Base-by-base conservation (phyloP, 2,113 vertebrate species). In the Zapus hudsonius region DNA sequence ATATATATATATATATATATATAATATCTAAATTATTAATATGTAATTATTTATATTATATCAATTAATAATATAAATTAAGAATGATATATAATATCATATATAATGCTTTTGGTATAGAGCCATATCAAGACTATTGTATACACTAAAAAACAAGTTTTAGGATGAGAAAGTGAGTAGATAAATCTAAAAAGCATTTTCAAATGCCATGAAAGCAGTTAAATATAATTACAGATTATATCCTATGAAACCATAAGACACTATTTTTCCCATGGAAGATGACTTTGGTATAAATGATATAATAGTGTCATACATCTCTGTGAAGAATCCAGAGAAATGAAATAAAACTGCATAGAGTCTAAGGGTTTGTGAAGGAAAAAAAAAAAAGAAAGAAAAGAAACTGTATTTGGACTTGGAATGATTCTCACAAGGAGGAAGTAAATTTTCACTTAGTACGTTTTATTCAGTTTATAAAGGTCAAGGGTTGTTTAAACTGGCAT, bases 231-330 rank as follows among this genome's bases (percentile, higher is more conserved):
- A 97, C 94, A 94, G 84, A 92, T 59, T 66, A 88, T 96, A 67
- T 96, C 95, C 96, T 44, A 84, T 89, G 70, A 95, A 98, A 97
- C 52, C 79, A 97, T 97, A 97, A 95, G 95, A 96, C 22, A 20
- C 86, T 95, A 61, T 0, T 96, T 95, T 95, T 42, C 33, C 11
- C 52, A 12, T 57, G 52, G 89, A 94, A 97, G 70, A 97, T 95
- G 57, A 91, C 78, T 97, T 96, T 96, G 96, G 81, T 97, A 61
- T 98, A 96, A 97, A 97, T 97, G 96, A 97, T 96, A 93, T 47
- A 89, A 92, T 95, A 98, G 97, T 96, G 11, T 2, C 42, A 25
- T 63, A 76, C 66, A n/a, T 70, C 16, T 86, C 15, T 59, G 27
- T 42, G 23, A 85, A 79, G 61, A 93, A 92, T 31, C 3, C 4